Base-by-base conservation (phyloP, 2,888 invertebrate species). In the Chloroclysta siterata region DNA sequence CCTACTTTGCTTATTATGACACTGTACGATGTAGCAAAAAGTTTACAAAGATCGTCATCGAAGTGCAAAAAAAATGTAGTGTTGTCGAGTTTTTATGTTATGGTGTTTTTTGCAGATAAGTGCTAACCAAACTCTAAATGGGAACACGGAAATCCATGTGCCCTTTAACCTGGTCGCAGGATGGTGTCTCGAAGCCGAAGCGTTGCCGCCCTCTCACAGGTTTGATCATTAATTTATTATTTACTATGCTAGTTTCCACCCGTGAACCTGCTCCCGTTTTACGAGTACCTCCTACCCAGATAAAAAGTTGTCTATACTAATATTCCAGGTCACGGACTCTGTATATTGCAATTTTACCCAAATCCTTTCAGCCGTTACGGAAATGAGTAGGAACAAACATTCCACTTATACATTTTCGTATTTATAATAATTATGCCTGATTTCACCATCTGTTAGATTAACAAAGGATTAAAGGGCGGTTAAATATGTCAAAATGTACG, bases 101-200 rank as follows among this genome's bases (percentile, higher is more conserved):
- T 53, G 53, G 14, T 51, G 50, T 50, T 65, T 36, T 22, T 83
- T 82, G 29, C 81, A 93, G 93, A 93, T 93, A 85, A 93, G 91
- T 75, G 86, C 90, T 65, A 93, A 93, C 69, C 93, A 93, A 74
- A 89, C 92, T 14, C 79, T 93, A 64, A 93, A 90, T 85, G 93
- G 92, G 15, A 93, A 93, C 75, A 92, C 91, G 47, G 93, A 93
- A 78, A 93, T 93, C 64, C 93, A 93, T 60, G 93, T 93, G 50
- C 99, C 99, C 0, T 93, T 98, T 74, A 96, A 97, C 68, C 94
- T 98, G 68, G 96, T 98, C 77, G 95, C 98, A 50, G 97, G 98
- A 15, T 99, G 99, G 99, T 97, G 99, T 83, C 97, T 98, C 86
- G 97, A 98, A 83, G 98, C 98, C 0, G 93, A 98, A 57, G 94